Evolutionary conservation across 2,888 invertebrate species (phyloP).

Genomic region (Trypoxylon attenuatum): DNA sequence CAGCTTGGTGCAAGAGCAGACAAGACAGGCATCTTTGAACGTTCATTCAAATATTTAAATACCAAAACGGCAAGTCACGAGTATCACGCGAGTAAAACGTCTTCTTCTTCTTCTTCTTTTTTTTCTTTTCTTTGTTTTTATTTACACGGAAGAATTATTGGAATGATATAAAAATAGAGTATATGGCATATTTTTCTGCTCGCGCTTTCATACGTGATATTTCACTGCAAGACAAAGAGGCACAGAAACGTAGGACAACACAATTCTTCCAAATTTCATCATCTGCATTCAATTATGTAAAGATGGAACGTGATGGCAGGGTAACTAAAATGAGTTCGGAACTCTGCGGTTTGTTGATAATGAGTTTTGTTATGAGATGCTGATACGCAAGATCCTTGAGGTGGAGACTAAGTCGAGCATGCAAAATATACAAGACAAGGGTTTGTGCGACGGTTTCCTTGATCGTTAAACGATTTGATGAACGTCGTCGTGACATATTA

Average conservation of each 20-base stretch:
- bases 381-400: slow-evolving; percentile 36
- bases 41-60: slow-evolving; percentile 21
- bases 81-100: slow-evolving; percentile 27
- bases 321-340: slow-evolving; percentile 31
- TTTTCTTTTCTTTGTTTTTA: too few species aligned
- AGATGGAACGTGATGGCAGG: slow-evolving; percentile 32
- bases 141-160: slow-evolving; percentile 34
- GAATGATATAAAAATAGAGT: slow-evolving; percentile 32
- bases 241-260: slow-evolving; percentile 10
- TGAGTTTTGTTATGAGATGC: slow-evolving; percentile 63
- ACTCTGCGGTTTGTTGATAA: slow-evolving; percentile 61
- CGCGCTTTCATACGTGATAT: slow-evolving; percentile 36
- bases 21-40: slow-evolving; percentile 13
- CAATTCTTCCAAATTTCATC: slow-evolving; percentile 33
- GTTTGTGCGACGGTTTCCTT: slow-evolving; percentile 25
- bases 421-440: slow-evolving; percentile 6
- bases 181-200: slow-evolving; percentile 50
- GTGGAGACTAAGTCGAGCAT: slow-evolving; percentile 22
- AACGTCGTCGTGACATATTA: slow-evolving; percentile 23
- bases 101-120: too few species aligned
- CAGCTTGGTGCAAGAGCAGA: slow-evolving; percentile 23
- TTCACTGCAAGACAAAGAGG: slow-evolving; percentile 23
- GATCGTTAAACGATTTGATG: slow-evolving; percentile 11
- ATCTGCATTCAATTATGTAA: slow-evolving; percentile 29
- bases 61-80: slow-evolving; percentile 6